Evolutionary conservation across 1,140 invertebrate genomes (phyloP).

Genomic region (Drosophila obscura): DNA sequence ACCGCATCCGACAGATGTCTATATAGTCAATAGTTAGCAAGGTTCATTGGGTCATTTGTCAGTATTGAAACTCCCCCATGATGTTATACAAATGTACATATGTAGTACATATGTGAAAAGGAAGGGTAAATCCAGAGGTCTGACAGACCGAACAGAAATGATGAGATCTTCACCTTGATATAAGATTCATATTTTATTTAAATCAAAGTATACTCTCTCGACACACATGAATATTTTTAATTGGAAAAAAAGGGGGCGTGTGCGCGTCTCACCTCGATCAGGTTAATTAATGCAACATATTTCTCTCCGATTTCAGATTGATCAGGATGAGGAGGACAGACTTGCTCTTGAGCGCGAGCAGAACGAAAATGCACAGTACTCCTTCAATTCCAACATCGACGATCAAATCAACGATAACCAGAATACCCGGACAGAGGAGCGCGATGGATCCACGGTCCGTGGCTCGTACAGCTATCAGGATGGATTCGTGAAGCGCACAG

Average conservation of each 20-base stretch:
- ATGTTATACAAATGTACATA: neutral
- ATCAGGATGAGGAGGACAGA: constrained; percentile 34
- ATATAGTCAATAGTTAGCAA: constrained; percentile 7
- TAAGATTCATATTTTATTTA: constrained; percentile 7
- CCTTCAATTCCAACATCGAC: constrained; percentile 84
- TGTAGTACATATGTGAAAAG: too few species aligned
- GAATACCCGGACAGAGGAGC: constrained; percentile 84
- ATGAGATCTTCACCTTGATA: neutral
- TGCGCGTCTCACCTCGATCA: neutral
- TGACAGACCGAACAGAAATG: neutral
- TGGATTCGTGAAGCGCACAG: constrained; percentile 85
- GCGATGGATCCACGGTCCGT: constrained; percentile 84
- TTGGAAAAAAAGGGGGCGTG: constrained; percentile 25
- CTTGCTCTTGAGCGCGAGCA: constrained; percentile 50
- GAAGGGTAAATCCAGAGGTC: constrained; percentile 1
- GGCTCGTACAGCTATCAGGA: constrained; percentile 86
- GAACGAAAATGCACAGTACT: constrained; percentile 83
- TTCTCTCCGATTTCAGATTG: constrained; percentile 11
- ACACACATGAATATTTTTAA: constrained; percentile 9
- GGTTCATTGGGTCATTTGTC: constrained; percentile 20
- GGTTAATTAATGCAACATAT: neutral
- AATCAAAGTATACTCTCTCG: neutral
- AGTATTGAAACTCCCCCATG: neutral
- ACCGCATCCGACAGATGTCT: constrained; percentile 1
- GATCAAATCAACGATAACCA: constrained; percentile 85